Evolutionary conservation across 30 jellyfish, hydroid and myxozoan genomes (phyloP), one percentile per base, ranked within the genome.

Genomic region (Euphysa ruthae): DNA sequence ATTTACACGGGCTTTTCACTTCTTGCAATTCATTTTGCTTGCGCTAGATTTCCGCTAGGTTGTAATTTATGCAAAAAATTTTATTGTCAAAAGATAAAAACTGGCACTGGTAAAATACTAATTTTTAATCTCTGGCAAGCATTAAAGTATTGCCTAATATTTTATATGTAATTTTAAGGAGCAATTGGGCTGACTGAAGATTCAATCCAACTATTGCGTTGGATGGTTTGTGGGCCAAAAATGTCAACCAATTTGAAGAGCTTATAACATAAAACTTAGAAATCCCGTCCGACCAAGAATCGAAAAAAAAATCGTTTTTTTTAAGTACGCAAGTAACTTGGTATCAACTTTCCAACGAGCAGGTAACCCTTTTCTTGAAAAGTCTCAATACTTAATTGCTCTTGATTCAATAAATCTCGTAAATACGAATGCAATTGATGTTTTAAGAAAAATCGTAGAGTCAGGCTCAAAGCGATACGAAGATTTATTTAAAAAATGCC

Each of bases 151-250:
- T n/a, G n/a, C n/a, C n/a, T n/a, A n/a, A n/a, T n/a, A n/a, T n/a
- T n/a, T n/a, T n/a, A n/a, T n/a, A n/a, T n/a, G n/a, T n/a, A n/a
- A n/a, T n/a, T n/a, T n/a, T n/a, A n/a, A n/a, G n/a, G n/a, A n/a
- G n/a, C n/a, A n/a, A n/a, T n/a, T n/a, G n/a, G n/a, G n/a, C n/a
- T n/a, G n/a, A n/a, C n/a, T n/a, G n/a, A 38, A 38, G 52, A 38
- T 38, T 38, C 52, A 8, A n/a, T n/a, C n/a, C 52, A 38, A 38
- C n/a, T 38, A n/a, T 38, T 38, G n/a, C 52, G 52, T 38, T 38
- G 52, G 52, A n/a, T n/a, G n/a, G n/a, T n/a, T 8, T 38, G 52
- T 38, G 52, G 52, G 52, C 52, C 52, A n/a, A 38, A 38, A n/a
- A n/a, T n/a, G n/a, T n/a, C n/a, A n/a, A n/a, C n/a, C n/a, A n/a